phyloP scores from a whole-genome alignment of 2,797 vertebrate species.

The Numenius phaeopus region DNA sequence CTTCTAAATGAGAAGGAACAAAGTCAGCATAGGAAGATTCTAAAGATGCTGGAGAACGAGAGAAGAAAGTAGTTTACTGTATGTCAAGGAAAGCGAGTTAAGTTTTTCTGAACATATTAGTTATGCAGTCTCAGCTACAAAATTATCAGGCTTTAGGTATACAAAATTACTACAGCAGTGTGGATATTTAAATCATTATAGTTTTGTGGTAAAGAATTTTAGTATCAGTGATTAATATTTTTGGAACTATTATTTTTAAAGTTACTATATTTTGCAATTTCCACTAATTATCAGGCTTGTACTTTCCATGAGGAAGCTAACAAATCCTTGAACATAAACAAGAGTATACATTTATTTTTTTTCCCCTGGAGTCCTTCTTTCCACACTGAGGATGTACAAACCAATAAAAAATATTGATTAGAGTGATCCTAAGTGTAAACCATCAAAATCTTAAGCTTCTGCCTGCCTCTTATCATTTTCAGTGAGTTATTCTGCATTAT shows the following conservation, averaged over 20 bases:
- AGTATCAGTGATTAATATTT: neutral
- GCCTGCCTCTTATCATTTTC: neutral
- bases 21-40: neutral
- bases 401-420: neutral
- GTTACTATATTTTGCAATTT: neutral
- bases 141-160: neutral
- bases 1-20: neutral
- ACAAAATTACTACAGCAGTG: neutral
- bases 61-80: neutral
- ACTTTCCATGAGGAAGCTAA: neutral
- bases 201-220: neutral
- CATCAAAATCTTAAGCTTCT: neutral
- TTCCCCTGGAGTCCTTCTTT: neutral
- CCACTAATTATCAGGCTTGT: neutral
- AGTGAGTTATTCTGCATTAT: neutral
- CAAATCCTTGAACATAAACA: neutral
- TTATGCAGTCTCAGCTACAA: neutral
- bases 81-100: neutral
- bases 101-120: neutral
- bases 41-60: neutral
- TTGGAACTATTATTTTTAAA: neutral
- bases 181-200: neutral
- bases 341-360: neutral
- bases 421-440: neutral
- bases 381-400: neutral